Evolutionary conservation across 2,888 invertebrate genomes (phyloP), one percentile per base, ranked within the genome.

Genomic region (Lithosia quadra): DNA sequence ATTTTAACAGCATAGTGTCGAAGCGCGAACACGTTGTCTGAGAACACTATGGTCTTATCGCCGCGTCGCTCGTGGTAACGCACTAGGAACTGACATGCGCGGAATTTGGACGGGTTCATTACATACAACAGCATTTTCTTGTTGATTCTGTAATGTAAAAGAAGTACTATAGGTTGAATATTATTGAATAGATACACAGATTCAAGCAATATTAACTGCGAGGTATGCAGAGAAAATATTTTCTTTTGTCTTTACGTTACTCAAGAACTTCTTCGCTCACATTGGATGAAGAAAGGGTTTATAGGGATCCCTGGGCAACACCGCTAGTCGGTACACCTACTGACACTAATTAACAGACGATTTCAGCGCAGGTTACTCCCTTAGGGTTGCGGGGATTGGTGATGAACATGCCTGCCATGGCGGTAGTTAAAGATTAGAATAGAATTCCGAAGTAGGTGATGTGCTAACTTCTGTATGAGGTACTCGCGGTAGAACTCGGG

Each of bases 401-500:
- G n/a, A n/a, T n/a, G n/a, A n/a, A n/a, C n/a, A n/a, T n/a, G n/a
- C n/a, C n/a, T n/a, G n/a, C n/a, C n/a, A n/a, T n/a, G n/a, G n/a
- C n/a, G n/a, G n/a, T n/a, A n/a, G n/a, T n/a, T 28, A 28, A 28
- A 28, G 28, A 28, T 28, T 28, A 28, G 28, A 28, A 5, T 28
- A 28, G 28, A 28, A 28, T n/a, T n/a, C n/a, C n/a, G n/a, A n/a
- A n/a, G n/a, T n/a, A n/a, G n/a, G n/a, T n/a, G n/a, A n/a, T n/a
- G n/a, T n/a, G 77, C 86, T 77, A 59, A 95, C 93, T 93, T 93
- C 81, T 98, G 98, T 69, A 97, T 96, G 56, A 99, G 96, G 91
- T 99, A 99, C 92, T 99, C 99, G 67, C 99, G 96, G 93, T 99
- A 99, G 95, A 99, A 99, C 95, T 99, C 99, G 0, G 99, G 99